phyloP scores from a whole-genome alignment of 2,888 invertebrate species.

The Apamea sordens region DNA sequence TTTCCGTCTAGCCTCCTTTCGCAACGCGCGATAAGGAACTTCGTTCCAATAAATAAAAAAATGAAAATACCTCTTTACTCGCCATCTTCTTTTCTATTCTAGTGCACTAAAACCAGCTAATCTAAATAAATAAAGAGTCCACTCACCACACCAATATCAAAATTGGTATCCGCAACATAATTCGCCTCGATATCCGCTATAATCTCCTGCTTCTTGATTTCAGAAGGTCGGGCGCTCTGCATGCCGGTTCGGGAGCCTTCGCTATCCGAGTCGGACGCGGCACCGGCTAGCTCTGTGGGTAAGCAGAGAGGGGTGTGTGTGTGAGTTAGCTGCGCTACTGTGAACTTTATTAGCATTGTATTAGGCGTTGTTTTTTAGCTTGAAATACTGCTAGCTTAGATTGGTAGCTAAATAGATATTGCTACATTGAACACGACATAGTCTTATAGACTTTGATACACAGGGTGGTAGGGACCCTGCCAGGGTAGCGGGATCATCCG shows the following conservation, averaged over 20 bases:
- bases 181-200: slow-evolving; percentile 75
- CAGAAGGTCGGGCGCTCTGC: slow-evolving; percentile 71
- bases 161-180: slow-evolving; percentile 88
- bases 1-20: too few species aligned
- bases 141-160: slow-evolving; percentile 89
- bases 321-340: slow-evolving; percentile 55
- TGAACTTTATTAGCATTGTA: neutral
- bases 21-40: too few species aligned
- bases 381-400: neutral
- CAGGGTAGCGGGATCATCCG: too few species aligned
- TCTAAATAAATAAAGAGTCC: too few species aligned
- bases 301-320: slow-evolving; percentile 45
- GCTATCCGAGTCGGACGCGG: slow-evolving; percentile 87
- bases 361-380: neutral
- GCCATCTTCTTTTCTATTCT: too few species aligned
- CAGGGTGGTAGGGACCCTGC: too few species aligned
- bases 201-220: slow-evolving; percentile 70
- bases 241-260: slow-evolving; percentile 81
- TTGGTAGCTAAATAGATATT: neutral
- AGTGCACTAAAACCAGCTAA: too few species aligned
- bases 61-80: too few species aligned
- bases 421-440: neutral
- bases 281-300: slow-evolving; percentile 86
- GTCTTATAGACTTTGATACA: neutral
- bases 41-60: too few species aligned